A percentile compares a stretch with the other conserved stretches of the same genome.
Conservation (phyloP, 2,113 vertebrate species). For the Plectropomus leopardus region DNA sequence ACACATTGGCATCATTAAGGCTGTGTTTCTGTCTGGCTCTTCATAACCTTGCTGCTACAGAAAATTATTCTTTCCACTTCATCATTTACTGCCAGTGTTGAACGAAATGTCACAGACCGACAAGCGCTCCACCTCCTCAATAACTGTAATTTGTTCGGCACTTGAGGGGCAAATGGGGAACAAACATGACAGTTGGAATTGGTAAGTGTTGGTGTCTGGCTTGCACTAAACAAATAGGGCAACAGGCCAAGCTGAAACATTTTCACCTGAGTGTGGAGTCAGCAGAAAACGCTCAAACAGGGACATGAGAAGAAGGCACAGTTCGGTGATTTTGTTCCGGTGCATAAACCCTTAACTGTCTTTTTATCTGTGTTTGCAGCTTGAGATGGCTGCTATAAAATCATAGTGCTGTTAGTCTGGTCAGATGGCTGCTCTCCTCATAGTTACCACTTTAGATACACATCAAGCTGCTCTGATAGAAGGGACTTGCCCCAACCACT, state of each 20-base stretch:
- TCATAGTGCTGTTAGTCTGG: neutral
- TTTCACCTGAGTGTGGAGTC: neutral
- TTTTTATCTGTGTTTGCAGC: neutral
- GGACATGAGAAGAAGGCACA: neutral
- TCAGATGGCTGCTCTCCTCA: neutral
- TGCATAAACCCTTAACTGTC: conserved; percentile 10
- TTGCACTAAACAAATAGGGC: conserved; percentile 49
- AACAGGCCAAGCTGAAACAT: neutral
- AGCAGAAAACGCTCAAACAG: neutral
- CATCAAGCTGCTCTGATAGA: neutral
- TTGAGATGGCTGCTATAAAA: conserved; percentile 8
- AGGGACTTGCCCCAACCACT: neutral
- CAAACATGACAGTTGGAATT: conserved; percentile 57
- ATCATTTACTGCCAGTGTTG: conserved; percentile 55
- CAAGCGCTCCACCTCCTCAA: conserved; percentile 37
- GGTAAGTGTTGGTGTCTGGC: conserved; percentile 52
- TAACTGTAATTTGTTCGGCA: conserved; percentile 59
- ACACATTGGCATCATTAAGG: neutral
- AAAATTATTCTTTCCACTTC: conserved; percentile 49
- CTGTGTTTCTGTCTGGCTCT: conserved; percentile 17
- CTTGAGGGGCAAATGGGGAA: conserved; percentile 56
- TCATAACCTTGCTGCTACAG: conserved; percentile 18
- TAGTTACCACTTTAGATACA: neutral
- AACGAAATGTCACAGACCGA: conserved; percentile 60
- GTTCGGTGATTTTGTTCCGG: neutral